phyloP scores from a whole-genome alignment of 2,888 invertebrate species.

The Poecilobothrus nobilitatus region DNA sequence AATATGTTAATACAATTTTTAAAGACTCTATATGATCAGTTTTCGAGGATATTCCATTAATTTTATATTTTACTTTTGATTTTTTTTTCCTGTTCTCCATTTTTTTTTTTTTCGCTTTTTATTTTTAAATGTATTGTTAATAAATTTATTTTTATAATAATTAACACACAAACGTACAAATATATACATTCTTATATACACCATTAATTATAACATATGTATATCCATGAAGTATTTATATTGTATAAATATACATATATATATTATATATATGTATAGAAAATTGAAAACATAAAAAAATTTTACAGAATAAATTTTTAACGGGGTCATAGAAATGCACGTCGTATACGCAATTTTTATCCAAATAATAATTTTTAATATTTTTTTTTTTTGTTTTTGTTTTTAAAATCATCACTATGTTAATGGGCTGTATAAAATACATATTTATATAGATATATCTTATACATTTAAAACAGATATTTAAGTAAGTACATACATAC shows the following conservation, averaged over 20 bases:
- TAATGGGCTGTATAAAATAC: neutral
- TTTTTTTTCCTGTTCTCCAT: too few species aligned
- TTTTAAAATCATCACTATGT: neutral
- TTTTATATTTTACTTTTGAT: too few species aligned
- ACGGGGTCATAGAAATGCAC: conserved; percentile 6
- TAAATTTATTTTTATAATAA: neutral
- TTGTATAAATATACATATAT: too few species aligned
- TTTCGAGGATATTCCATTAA: neutral
- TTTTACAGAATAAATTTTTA: too few species aligned
- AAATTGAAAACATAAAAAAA: neutral
- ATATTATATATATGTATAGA: neutral
- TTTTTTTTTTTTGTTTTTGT: neutral
- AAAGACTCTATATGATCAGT: neutral
- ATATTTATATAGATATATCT: too few species aligned
- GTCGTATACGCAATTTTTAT: conserved; percentile 4
- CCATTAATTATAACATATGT: too few species aligned
- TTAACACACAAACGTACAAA: neutral
- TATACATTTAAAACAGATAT: too few species aligned
- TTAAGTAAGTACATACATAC: neutral
- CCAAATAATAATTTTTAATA: too few species aligned
- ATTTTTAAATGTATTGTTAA: too few species aligned
- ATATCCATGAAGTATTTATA: too few species aligned
- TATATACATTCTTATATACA: neutral
- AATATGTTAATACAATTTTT: neutral
- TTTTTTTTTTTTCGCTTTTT: too few species aligned